phyloP scores from a whole-genome alignment of 37 sponge, comb jelly and placozoan genomes.

The Oscarella lobularis region DNA sequence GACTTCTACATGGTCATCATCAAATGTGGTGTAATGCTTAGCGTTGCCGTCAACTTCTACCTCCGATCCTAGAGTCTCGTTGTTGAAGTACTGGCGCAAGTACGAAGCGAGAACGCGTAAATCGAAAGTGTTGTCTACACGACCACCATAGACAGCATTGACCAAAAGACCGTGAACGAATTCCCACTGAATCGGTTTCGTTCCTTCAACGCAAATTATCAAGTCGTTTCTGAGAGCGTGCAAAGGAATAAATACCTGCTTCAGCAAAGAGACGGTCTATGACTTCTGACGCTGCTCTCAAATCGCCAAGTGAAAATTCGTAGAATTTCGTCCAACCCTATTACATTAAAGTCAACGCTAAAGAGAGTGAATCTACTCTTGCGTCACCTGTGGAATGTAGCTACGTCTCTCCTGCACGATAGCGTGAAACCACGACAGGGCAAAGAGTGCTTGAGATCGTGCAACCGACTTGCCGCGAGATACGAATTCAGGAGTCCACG shows the following conservation, averaged over 20 bases:
- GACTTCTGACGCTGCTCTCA: conserved; percentile 67
- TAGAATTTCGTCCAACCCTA: conserved; percentile 94
- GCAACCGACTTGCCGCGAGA: conserved; percentile 30
- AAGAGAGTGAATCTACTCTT: not conserved
- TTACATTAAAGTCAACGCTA: not conserved
- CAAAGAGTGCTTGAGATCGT: conserved; percentile 73
- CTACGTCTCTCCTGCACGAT: conserved; percentile 89
- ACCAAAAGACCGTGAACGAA: conserved; percentile 95
- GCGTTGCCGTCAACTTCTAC: not conserved
- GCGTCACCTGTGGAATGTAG: conserved; percentile 57
- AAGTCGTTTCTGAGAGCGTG: not conserved
- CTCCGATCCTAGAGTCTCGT: not conserved
- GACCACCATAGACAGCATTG: conserved; percentile 91
- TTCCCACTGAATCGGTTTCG: conserved; percentile 52
- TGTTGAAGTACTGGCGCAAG: conserved; percentile 64
- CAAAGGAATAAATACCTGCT: conserved; percentile 19
- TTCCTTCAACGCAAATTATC: not conserved
- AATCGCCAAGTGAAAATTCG: conserved; percentile 87
- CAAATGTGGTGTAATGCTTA: too few relatives aligned
- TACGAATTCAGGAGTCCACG: conserved; percentile 75
- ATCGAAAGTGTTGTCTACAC: conserved; percentile 92
- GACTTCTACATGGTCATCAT: too few relatives aligned
- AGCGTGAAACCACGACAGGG: conserved; percentile 96
- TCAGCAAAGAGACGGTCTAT: conserved; percentile 55
- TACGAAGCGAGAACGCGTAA: conserved; percentile 72